These are phyloP conservation scores for Telenomus remus DNA, from an alignment of 1,140 invertebrate genomes.

Conservation along the genomic window DNA sequence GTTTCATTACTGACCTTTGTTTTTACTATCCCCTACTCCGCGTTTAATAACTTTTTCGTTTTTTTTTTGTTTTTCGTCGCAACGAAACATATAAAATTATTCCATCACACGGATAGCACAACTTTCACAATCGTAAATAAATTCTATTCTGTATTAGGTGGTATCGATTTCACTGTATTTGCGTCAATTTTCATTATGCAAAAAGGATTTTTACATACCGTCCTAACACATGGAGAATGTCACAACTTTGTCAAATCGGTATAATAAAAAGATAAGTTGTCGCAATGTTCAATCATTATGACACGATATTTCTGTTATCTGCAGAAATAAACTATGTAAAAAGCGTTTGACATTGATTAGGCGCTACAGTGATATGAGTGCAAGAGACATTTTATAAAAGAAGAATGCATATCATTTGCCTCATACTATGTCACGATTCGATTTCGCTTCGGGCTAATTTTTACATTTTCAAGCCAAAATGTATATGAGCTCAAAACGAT, in stretches of 20 bases:
- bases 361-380: background rate
- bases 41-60: too few relatives aligned
- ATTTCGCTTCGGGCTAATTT: too few relatives aligned
- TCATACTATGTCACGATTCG: background rate
- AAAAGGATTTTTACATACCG: background rate
- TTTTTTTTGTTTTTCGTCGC: too few relatives aligned
- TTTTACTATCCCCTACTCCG: too few relatives aligned
- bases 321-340: slow-evolving; percentile 4
- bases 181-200: background rate
- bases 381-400: background rate
- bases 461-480: too few relatives aligned
- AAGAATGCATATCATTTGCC: background rate
- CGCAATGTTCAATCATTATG: background rate
- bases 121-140: background rate
- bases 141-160: background rate
- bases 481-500: too few relatives aligned
- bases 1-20: too few relatives aligned
- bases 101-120: background rate
- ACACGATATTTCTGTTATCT: background rate
- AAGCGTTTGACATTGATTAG: slow-evolving; percentile 7
- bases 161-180: background rate
- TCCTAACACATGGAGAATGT: background rate
- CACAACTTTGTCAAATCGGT: too few relatives aligned
- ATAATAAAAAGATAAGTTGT: too few relatives aligned
- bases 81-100: too few relatives aligned